Evolutionary conservation across 2,797 vertebrate genomes (phyloP).

Genomic region (Sitta carolinensis): DNA sequence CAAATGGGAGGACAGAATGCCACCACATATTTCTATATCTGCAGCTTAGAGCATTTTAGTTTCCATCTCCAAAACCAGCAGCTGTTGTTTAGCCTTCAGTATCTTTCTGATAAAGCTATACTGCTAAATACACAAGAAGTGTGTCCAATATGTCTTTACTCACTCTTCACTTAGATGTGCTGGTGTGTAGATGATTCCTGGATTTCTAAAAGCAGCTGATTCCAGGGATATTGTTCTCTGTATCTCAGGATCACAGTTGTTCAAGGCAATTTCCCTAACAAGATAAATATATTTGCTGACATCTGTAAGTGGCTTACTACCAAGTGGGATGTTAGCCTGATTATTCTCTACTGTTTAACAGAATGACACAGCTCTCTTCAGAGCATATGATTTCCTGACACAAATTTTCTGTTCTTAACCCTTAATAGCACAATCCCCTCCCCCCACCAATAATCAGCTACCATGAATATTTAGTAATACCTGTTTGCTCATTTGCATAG

Average conservation of each 20-base stretch:
- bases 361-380: neutral
- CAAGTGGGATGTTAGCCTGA: conserved; percentile 12
- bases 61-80: conserved; percentile 8
- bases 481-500: neutral
- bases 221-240: neutral
- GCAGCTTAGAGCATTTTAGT: neutral
- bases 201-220: conserved; percentile 12
- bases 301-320: conserved; percentile 38
- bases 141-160: neutral
- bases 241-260: conserved; percentile 24
- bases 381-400: neutral
- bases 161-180: conserved; percentile 7
- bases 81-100: conserved; percentile 12
- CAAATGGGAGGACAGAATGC: neutral
- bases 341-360: neutral
- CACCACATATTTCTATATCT: neutral
- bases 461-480: neutral
- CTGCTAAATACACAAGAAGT: neutral
- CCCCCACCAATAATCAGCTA: neutral
- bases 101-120: neutral
- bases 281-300: conserved; percentile 45
- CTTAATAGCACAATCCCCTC: neutral
- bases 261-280: conserved; percentile 26
- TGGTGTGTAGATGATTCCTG: neutral
- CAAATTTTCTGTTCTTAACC: neutral